Evolutionary conservation across 2,888 invertebrate genomes (phyloP).

Genomic region (Chymomyza caudatula): DNA sequence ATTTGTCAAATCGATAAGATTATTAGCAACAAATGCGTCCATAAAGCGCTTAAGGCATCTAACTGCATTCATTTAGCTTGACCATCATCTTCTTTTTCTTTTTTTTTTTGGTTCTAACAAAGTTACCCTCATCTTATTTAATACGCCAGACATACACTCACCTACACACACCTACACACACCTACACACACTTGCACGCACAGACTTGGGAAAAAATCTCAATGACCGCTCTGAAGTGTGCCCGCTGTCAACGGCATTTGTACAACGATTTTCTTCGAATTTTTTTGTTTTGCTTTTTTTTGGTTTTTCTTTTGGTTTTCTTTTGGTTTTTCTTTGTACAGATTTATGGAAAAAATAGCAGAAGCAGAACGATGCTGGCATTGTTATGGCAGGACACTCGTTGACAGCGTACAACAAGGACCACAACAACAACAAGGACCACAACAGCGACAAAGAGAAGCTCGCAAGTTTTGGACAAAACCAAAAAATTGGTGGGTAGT

Average conservation of each 20-base stretch:
- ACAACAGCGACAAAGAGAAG: conserved; percentile 5
- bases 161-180: neutral
- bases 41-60: conserved; percentile 38
- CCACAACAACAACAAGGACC: conserved; percentile 19
- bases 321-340: conserved; percentile 36
- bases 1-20: conserved; percentile 65
- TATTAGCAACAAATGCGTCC: conserved; percentile 63
- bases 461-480: conserved; percentile 45
- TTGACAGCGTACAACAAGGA: conserved; percentile 42
- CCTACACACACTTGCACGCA: neutral
- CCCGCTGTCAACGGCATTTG: conserved; percentile 71
- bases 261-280: conserved; percentile 38
- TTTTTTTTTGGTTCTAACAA: conserved; percentile 2
- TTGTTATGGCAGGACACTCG: conserved; percentile 49
- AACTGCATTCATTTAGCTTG: conserved; percentile 10
- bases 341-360: conserved; percentile 52
- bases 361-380: conserved; percentile 20
- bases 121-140: neutral
- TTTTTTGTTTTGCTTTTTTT: conserved; percentile 10
- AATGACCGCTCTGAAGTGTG: conserved; percentile 41
- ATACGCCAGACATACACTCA: conserved; percentile 10
- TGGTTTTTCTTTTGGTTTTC: conserved; percentile 45
- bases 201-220: conserved; percentile 17
- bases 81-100: conserved; percentile 47
- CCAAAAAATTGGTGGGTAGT: conserved; percentile 45